Percentiles rank a stretch among this genome's conserved stretches.
phyloP scores from a whole-genome alignment of 2,888 invertebrate species.

The Ennomos quercinarius region DNA sequence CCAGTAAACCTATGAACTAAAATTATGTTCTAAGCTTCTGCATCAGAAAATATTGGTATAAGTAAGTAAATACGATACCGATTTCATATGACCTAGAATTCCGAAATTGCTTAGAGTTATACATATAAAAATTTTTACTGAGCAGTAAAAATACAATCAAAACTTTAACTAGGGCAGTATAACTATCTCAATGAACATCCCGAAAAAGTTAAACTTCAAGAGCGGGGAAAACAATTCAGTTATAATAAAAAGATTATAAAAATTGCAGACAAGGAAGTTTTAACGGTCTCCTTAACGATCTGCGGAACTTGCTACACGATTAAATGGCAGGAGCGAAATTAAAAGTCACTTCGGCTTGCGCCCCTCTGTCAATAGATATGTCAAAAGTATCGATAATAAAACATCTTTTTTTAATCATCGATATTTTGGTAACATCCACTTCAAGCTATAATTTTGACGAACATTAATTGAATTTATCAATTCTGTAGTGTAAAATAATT shows the following conservation, averaged over 20 bases:
- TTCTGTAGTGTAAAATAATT: too few species aligned
- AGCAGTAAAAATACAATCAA: constrained; percentile 23
- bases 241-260: constrained; percentile 37
- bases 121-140: neutral
- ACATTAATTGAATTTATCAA: too few species aligned
- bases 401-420: constrained; percentile 1
- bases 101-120: too few species aligned
- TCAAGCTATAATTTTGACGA: too few species aligned
- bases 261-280: constrained; percentile 36
- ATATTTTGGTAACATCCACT: too few species aligned
- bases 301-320: constrained; percentile 33
- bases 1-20: too few species aligned
- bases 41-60: too few species aligned
- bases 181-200: constrained; percentile 17
- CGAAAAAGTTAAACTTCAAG: constrained; percentile 18
- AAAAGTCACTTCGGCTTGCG: constrained; percentile 32
- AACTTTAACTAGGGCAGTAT: constrained; percentile 22
- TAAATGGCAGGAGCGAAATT: constrained; percentile 38
- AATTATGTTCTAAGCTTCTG: too few species aligned
- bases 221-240: constrained; percentile 27
- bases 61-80: too few species aligned
- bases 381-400: neutral
- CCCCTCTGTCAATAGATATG: constrained; percentile 18
- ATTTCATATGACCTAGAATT: too few species aligned
- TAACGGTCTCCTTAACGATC: constrained; percentile 40